Conservation (phyloP, 2,113 vertebrate genomes). For the Grus americana region DNA sequence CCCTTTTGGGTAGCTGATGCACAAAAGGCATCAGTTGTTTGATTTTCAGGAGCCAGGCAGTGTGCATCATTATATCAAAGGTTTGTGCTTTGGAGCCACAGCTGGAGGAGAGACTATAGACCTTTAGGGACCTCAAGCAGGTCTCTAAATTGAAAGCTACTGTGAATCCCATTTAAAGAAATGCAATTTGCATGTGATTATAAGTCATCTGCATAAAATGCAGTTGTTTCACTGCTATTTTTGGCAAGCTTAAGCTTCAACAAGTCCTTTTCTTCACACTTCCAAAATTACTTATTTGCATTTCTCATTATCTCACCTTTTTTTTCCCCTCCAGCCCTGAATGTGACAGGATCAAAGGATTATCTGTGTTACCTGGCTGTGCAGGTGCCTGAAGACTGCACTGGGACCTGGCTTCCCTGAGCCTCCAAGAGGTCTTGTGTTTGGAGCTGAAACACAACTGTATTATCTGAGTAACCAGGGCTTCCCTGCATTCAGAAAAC, state of each 20-base stretch:
- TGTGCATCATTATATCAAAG: neutral
- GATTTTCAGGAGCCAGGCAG: neutral
- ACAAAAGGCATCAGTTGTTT: neutral
- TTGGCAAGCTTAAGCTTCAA: neutral
- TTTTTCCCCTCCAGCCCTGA: neutral
- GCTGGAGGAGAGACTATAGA: neutral
- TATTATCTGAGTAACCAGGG: neutral
- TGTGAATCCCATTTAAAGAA: neutral
- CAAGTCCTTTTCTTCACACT: neutral
- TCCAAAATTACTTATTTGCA: neutral
- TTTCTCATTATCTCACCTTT: conserved; percentile 47
- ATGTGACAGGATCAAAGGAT: conserved; percentile 32
- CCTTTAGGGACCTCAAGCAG: neutral
- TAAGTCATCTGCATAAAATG: conserved; percentile 15
- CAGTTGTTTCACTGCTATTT: conserved; percentile 7
- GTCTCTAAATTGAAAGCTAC: neutral
- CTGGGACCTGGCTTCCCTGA: neutral
- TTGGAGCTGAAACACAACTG: neutral
- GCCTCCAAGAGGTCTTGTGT: neutral
- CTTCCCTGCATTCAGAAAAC: conserved; percentile 31
- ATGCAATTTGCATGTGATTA: neutral
- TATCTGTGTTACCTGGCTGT: neutral
- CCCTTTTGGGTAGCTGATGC: neutral
- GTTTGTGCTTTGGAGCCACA: neutral
- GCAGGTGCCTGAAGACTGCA: neutral